phyloP scores from a whole-genome alignment of 2,113 vertebrate species.

The Chrysochloris asiatica region DNA sequence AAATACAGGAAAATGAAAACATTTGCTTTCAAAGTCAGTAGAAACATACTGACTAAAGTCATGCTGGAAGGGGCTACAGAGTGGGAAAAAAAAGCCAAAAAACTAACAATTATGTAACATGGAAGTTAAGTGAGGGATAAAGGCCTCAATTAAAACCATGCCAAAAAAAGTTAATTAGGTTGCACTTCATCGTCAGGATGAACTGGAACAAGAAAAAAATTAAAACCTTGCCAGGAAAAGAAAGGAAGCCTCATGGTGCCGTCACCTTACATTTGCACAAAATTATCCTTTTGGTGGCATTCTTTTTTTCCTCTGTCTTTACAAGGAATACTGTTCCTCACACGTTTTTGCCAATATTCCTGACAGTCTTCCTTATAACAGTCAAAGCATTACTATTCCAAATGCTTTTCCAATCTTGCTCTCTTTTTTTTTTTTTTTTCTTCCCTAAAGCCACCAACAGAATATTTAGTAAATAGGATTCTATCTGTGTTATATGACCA shows the following conservation, averaged over 20 bases:
- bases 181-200: slow-evolving; percentile 42
- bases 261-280: slow-evolving; percentile 29
- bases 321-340: neutral
- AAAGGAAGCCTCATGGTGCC: neutral
- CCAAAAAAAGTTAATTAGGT: slow-evolving; percentile 76
- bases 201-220: slow-evolving; percentile 66
- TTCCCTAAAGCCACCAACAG: neutral
- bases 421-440: neutral
- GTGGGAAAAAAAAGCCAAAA: slow-evolving; percentile 39
- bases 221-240: slow-evolving; percentile 21
- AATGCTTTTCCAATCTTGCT: neutral
- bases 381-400: neutral
- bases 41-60: slow-evolving; percentile 21
- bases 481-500: neutral
- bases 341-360: neutral
- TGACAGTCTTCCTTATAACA: neutral
- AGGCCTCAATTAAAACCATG: slow-evolving; percentile 69
- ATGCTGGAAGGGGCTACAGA: slow-evolving; percentile 52
- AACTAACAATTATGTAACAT: slow-evolving; percentile 62
- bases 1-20: slow-evolving; percentile 23
- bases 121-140: slow-evolving; percentile 36
- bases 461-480: neutral
- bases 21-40: slow-evolving; percentile 24
- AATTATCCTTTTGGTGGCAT: neutral
- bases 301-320: neutral